phyloP scores from a whole-genome alignment of 2,797 vertebrate genomes.

The Molossus alvarezi region DNA sequence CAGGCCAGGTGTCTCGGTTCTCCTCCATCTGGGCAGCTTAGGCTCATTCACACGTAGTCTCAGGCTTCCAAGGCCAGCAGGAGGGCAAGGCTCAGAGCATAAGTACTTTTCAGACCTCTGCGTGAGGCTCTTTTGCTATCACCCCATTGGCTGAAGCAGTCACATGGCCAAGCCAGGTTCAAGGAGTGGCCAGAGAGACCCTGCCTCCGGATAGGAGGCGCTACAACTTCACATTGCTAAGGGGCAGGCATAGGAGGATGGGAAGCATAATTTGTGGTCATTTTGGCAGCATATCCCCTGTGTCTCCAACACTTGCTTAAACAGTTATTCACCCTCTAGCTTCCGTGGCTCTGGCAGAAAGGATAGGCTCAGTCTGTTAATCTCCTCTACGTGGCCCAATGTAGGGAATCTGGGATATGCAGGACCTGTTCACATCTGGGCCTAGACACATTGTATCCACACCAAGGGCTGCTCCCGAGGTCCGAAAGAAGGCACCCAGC shows the following conservation, averaged over 20 bases:
- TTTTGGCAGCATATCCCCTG: not conserved
- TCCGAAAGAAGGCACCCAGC: not conserved
- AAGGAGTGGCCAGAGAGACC: not conserved
- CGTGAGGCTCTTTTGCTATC: not conserved
- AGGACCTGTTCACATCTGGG: rapidly evolving
- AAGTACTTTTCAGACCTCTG: not conserved
- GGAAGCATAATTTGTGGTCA: not conserved
- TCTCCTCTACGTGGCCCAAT: not conserved
- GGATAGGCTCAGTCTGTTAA: not conserved
- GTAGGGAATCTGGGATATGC: not conserved
- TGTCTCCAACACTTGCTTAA: not conserved
- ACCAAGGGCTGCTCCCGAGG: not conserved
- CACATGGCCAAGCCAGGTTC: slow-evolving; percentile 1
- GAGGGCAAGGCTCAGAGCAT: not conserved
- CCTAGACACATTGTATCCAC: not conserved
- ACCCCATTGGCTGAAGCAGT: not conserved
- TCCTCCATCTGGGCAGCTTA: not conserved
- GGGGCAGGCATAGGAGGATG: not conserved
- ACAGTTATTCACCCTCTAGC: not conserved
- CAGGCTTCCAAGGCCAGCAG: not conserved
- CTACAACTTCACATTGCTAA: not conserved
- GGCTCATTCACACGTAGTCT: not conserved
- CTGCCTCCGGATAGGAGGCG: not conserved
- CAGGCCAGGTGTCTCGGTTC: rapidly evolving
- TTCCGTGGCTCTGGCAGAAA: not conserved